Base-by-base conservation (phyloP, 2,113 vertebrate genomes). In the Drymodes brunneopygia region DNA sequence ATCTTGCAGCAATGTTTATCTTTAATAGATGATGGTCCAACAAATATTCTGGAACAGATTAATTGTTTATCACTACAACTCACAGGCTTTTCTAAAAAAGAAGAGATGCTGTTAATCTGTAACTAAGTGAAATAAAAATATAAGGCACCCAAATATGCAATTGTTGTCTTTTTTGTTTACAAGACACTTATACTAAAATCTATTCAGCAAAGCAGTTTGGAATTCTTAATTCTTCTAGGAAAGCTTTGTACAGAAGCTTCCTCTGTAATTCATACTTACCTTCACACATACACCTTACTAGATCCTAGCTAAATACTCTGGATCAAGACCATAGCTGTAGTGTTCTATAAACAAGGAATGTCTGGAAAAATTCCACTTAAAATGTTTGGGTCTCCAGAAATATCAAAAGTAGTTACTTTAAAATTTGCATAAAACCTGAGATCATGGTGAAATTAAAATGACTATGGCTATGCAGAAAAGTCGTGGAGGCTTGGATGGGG, bases 191-290 rank as follows among this genome's bases (percentile, higher is more conserved):
- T 35, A 67, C 4, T 47, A 85, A 70, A 83, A 95, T 61, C 42
- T 67, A 45, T 64, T 71, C 14, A 21, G 40, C 36, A 93, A 83
- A 88, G 47, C 8, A 67, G 36, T n/a, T 54, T 93, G 71, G 36
- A 95, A 88, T 83, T 4, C 1, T 83, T 84, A 56, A 81, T 81
- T 94, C 54, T 75, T 86, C 42, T 27, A 48, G 56, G 53, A 38
- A 67, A 51, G 35, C 23, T 79, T 67, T 85, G 27, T 35, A 60
- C 18, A 80, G 51, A 89, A 74, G 24, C 35, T 77, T 75, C 19
- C 77, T 69, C 81, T 66, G 42, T 87, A 90, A 93, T 93, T 85
- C 40, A 81, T 78, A 67, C 33, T 95, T 86, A 83, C 74, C 58
- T 66, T 74, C 69, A 53, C 25, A 35, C 20, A n/a, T 21, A 45